Evolutionary conservation across 64 coral and sea anemone species (phyloP).

Genomic region (Actinia equina): DNA sequence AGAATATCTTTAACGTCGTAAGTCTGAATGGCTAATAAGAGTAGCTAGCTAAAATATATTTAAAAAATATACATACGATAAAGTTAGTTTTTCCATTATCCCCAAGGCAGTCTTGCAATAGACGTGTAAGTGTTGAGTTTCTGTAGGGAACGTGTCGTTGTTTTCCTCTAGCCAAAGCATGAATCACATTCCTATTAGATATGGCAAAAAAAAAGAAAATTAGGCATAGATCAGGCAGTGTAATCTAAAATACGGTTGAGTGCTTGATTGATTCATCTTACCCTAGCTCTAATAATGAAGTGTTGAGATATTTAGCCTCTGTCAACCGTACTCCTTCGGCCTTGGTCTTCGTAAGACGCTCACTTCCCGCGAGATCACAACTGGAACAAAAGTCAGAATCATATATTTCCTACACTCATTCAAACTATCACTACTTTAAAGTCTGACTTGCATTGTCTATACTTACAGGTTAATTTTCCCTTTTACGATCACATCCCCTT

Average conservation of each 20-base stretch:
- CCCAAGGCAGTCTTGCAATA: slow-evolving; percentile 84
- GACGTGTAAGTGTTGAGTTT: slow-evolving; percentile 83
- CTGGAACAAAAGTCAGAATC: slow-evolving; percentile 6
- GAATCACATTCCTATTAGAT: slow-evolving; percentile 74
- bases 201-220: not conserved
- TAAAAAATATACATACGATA: slow-evolving; percentile 46
- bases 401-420: not conserved
- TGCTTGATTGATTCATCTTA: slow-evolving; percentile 27
- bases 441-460: no score
- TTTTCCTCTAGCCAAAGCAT: slow-evolving; percentile 83
- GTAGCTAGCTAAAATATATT: no score
- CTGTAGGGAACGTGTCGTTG: slow-evolving; percentile 90
- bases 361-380: slow-evolving; percentile 87
- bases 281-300: slow-evolving; percentile 87
- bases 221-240: not conserved
- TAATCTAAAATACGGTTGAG: not conserved
- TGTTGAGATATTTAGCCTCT: slow-evolving; percentile 88
- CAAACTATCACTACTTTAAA: no score
- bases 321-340: slow-evolving; percentile 89
- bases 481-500: slow-evolving; percentile 86
- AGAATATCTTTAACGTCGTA: not conserved
- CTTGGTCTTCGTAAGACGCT: slow-evolving; percentile 86
- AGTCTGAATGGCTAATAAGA: no score
- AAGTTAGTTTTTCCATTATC: slow-evolving; percentile 95
- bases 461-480: slow-evolving; percentile 96